These are phyloP conservation scores for Morinoia aosen DNA, from an alignment of 2,888 invertebrate species.

Conservation along the genomic window DNA sequence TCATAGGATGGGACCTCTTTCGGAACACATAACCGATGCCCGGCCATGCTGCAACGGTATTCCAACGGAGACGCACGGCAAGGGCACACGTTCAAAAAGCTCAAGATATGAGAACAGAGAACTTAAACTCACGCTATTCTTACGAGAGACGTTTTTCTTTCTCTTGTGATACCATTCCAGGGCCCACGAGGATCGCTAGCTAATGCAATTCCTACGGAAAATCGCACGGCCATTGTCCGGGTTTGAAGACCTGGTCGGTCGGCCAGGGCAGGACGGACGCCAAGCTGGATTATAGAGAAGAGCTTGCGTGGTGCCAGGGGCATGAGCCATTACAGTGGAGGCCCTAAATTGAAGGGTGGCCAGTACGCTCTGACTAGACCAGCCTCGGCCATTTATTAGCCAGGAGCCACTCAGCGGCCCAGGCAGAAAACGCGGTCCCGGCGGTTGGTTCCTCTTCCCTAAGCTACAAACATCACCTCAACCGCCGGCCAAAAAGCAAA, in stretches of 20 bases:
- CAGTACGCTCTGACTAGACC: slow-evolving; percentile 31
- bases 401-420: slow-evolving; percentile 32
- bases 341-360: slow-evolving; percentile 44
- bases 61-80: not conserved
- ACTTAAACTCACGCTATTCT: not conserved
- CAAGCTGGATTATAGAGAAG: slow-evolving; percentile 30
- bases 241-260: not conserved
- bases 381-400: slow-evolving; percentile 42
- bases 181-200: not conserved
- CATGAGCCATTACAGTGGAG: slow-evolving; percentile 48
- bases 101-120: not conserved
- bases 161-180: slow-evolving; percentile 1
- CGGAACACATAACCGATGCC: not conserved
- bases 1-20: not conserved
- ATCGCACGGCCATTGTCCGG: not conserved
- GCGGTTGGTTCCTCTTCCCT: slow-evolving; percentile 10
- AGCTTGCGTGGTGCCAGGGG: slow-evolving; percentile 42
- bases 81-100: not conserved
- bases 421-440: not conserved
- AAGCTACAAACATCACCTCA: not conserved
- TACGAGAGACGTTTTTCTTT: not conserved
- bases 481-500: not conserved
- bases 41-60: not conserved
- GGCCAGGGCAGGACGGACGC: not conserved
- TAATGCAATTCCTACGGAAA: not conserved